Percentiles rank a stretch among this genome's conserved stretches.
These are phyloP conservation scores for Priocnemis perturbator DNA, from an alignment of 2,888 invertebrate species.

Conservation along the genomic window DNA sequence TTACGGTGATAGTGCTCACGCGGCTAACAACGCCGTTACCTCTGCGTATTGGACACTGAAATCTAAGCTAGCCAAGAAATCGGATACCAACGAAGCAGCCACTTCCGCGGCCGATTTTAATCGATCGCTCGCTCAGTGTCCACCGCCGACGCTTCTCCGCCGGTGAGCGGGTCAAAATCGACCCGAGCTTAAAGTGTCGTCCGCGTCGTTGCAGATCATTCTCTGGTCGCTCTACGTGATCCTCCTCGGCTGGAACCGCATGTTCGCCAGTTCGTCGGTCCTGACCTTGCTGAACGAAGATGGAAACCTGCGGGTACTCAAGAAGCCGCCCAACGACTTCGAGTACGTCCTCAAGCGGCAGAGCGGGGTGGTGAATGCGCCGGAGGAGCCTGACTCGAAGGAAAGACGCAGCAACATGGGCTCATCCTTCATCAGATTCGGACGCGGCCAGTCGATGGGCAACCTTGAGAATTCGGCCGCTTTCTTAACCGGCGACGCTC, in stretches of 20 bases:
- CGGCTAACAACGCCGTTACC: no score
- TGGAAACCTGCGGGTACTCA: constrained; percentile 41
- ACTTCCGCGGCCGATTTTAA: constrained; percentile 2
- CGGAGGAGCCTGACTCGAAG: constrained; percentile 61
- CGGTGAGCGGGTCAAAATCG: no score
- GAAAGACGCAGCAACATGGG: constrained; percentile 66
- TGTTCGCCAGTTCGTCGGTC: constrained; percentile 53
- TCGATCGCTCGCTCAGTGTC: no score
- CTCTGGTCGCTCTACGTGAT: constrained; percentile 56
- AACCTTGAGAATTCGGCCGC: constrained; percentile 15
- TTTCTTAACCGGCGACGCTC: constrained; percentile 15
- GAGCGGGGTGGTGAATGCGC: constrained; percentile 36
- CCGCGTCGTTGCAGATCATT: constrained; percentile 50
- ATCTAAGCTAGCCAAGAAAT: background rate
- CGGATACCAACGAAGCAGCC: background rate
- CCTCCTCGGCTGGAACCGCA: constrained; percentile 56
- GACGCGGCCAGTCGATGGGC: constrained; percentile 46
- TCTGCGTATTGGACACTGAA: no score
- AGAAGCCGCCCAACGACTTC: constrained; percentile 53
- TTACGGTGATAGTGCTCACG: no score
- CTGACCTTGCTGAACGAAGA: constrained; percentile 57
- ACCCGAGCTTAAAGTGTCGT: no score
- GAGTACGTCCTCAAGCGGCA: constrained; percentile 64
- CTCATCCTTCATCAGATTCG: constrained; percentile 64
- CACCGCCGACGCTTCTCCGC: no score